Conservation (phyloP, 2,113 vertebrate genomes). For the Gallinago undulata region DNA sequence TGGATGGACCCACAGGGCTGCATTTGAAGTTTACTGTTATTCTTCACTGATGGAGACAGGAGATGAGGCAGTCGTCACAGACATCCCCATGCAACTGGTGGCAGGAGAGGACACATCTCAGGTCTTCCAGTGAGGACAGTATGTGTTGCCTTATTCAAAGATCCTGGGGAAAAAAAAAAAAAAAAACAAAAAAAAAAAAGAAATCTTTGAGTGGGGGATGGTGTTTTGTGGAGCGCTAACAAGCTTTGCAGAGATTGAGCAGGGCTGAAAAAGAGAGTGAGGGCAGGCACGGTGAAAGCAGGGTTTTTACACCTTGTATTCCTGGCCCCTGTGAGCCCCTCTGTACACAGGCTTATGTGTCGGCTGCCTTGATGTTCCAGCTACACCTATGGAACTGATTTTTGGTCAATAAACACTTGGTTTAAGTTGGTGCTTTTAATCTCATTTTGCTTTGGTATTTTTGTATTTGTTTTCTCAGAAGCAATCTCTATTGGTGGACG, state of each 20-base stretch:
- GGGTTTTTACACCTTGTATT: not conserved
- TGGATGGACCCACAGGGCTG: not conserved
- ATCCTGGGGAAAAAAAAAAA: not conserved
- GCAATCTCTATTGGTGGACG: not conserved
- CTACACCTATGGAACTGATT: not conserved
- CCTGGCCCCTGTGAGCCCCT: not conserved
- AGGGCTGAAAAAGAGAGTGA: not conserved
- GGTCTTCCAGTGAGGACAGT: not conserved
- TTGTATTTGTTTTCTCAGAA: conserved; percentile 6
- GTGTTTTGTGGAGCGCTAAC: not conserved
- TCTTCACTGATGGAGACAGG: fast-evolving
- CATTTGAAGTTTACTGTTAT: not conserved
- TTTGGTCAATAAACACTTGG: not conserved
- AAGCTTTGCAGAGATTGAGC: not conserved
- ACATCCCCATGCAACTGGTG: fast-evolving
- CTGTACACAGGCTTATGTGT: fast-evolving
- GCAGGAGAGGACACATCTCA: not conserved
- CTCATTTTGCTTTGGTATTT: not conserved
- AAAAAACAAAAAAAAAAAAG: not conserved
- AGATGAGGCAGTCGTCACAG: not conserved
- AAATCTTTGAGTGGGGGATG: not conserved
- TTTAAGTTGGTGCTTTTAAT: not conserved
- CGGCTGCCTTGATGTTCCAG: not conserved
- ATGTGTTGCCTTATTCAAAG: not conserved
- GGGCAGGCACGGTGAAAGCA: not conserved